Percentiles rank a stretch among this genome's conserved stretches.
phyloP scores from a whole-genome alignment of 2,888 invertebrate genomes.

The Mystacides longicornis region DNA sequence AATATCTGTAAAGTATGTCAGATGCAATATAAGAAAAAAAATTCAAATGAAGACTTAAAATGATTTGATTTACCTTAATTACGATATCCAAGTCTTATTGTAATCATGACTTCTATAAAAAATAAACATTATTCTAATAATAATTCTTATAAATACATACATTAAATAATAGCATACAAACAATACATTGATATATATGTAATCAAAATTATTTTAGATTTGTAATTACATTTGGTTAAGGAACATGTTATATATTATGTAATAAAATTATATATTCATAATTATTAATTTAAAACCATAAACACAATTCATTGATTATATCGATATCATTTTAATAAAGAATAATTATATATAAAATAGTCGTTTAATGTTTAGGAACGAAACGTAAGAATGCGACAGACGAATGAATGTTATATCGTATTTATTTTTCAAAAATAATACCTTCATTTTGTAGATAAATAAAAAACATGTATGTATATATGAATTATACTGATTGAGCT shows the following conservation, averaged over 20 bases:
- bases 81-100: too few species aligned
- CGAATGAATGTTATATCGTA: conserved; percentile 21
- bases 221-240: conserved; percentile 10
- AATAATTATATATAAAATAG: conserved; percentile 18
- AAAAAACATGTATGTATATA: not conserved
- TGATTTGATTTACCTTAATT: too few species aligned
- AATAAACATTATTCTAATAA: conserved; percentile 17
- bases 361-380: conserved; percentile 26
- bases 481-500: not conserved
- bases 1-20: too few species aligned
- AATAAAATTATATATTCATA: conserved; percentile 17
- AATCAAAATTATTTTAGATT: conserved; percentile 21
- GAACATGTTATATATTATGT: conserved; percentile 23
- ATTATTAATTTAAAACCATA: conserved; percentile 18
- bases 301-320: conserved; percentile 15
- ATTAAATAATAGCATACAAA: conserved; percentile 17
- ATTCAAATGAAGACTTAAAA: too few species aligned
- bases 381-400: conserved; percentile 22
- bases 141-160: conserved; percentile 18
- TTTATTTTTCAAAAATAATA: conserved; percentile 15
- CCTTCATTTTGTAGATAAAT: conserved; percentile 9
- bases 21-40: too few species aligned
- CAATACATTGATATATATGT: conserved; percentile 21
- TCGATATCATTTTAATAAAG: conserved; percentile 21
- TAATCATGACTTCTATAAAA: too few species aligned